These are phyloP conservation scores for Hybognathus amarus DNA, from an alignment of 2,797 vertebrate species.

Conservation along the genomic window DNA sequence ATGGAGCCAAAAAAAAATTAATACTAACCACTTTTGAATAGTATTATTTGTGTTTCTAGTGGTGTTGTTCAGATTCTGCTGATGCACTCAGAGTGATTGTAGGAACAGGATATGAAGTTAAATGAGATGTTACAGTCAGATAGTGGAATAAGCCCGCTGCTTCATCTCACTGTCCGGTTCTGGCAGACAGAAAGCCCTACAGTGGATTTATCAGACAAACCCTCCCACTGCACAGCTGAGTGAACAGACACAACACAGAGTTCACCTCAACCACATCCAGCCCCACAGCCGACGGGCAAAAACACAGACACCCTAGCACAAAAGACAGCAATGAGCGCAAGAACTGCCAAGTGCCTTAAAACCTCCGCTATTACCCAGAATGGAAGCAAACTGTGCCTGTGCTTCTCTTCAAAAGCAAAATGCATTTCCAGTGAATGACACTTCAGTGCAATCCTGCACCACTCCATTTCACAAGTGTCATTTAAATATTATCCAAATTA, in stretches of 20 bases:
- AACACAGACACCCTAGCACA: constrained; percentile 13
- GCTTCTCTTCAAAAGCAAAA: not conserved
- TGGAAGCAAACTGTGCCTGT: not conserved
- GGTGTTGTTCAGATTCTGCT: constrained; percentile 14
- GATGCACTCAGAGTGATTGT: not conserved
- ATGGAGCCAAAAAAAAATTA: not conserved
- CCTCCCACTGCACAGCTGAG: constrained; percentile 54
- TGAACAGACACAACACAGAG: constrained; percentile 59
- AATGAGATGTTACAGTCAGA: constrained; percentile 40
- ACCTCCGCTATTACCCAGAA: constrained; percentile 19
- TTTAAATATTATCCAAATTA: constrained; percentile 31
- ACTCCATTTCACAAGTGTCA: constrained; percentile 5
- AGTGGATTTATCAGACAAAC: constrained; percentile 61
- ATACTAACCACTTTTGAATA: not conserved
- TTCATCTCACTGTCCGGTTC: constrained; percentile 42
- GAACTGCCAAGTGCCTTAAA: constrained; percentile 21
- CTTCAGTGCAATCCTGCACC: not conserved
- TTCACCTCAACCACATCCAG: constrained; percentile 47
- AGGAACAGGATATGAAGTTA: constrained; percentile 37
- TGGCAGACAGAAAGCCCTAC: constrained; percentile 42
- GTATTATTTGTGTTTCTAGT: not conserved
- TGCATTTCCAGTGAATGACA: constrained; percentile 15
- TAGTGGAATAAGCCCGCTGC: constrained; percentile 23
- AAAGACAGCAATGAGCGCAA: not conserved
- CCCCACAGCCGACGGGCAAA: constrained; percentile 28